These are phyloP conservation scores for crab-eating macaque (Macaca fascicularis) DNA, from an alignment of 2,113 vertebrate genomes.

Conservation along the genomic window DNA sequence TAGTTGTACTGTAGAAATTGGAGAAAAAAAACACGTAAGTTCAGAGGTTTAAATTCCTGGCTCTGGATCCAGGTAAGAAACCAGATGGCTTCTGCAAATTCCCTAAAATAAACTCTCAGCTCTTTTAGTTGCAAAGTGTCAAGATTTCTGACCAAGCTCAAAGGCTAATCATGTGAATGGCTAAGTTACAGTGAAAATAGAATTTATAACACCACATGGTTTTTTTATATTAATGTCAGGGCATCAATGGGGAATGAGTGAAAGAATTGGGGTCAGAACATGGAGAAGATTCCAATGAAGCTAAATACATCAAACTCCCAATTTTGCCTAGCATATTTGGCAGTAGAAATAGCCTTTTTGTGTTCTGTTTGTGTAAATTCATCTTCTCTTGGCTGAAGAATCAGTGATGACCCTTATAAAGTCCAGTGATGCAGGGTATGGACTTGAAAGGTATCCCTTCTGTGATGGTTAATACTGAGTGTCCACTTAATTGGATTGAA, in stretches of 20 bases:
- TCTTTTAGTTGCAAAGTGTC: background rate
- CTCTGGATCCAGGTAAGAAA: background rate
- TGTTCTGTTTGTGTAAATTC: background rate
- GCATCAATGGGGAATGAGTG: background rate
- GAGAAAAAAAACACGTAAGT: background rate
- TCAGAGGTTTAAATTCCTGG: background rate
- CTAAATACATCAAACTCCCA: background rate
- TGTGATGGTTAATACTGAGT: too few relatives aligned
- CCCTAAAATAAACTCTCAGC: background rate
- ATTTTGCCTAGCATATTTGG: constrained; percentile 5
- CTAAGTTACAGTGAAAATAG: background rate
- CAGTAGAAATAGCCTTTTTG: background rate
- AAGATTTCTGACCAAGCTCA: background rate
- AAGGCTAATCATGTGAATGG: background rate
- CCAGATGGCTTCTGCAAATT: background rate
- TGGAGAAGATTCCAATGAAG: background rate
- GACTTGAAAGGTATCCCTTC: background rate
- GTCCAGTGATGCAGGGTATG: background rate
- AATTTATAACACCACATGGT: background rate
- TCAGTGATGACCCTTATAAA: background rate
- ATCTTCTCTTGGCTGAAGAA: background rate
- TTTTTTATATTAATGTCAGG: background rate
- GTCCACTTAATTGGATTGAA: too few relatives aligned
- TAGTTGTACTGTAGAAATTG: background rate
- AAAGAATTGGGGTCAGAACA: background rate